Evolutionary conservation across 2,797 vertebrate genomes (phyloP).

Genomic region (Gobionotothen gibberifrons): DNA sequence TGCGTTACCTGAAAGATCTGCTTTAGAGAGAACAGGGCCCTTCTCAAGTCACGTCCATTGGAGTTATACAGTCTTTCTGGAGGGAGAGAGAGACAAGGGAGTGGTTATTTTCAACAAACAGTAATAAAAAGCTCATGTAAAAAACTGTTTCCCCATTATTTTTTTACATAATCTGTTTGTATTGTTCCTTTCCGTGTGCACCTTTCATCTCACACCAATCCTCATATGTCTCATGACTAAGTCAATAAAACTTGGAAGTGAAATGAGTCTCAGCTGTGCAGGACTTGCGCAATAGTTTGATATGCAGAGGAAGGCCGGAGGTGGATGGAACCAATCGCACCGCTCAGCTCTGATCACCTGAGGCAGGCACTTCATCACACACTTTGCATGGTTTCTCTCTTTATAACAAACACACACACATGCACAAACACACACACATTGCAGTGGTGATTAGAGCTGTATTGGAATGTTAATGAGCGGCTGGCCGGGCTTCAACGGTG

Average conservation of each 20-base stretch:
- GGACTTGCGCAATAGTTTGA: conserved; percentile 22
- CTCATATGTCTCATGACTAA: conserved; percentile 28
- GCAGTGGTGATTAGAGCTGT: conserved; percentile 68
- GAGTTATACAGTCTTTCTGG: conserved; percentile 96
- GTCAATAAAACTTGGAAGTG: conserved; percentile 55
- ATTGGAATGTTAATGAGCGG: conserved; percentile 82
- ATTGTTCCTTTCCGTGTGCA: background rate
- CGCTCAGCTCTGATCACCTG: conserved; percentile 47
- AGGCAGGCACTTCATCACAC: conserved; percentile 50
- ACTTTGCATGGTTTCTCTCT: conserved; percentile 48
- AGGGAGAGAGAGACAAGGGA: conserved; percentile 52
- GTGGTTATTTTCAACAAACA: conserved; percentile 8
- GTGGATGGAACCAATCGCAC: conserved; percentile 35
- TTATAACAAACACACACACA: background rate
- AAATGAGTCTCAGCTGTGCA: conserved; percentile 57
- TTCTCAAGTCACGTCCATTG: conserved; percentile 92
- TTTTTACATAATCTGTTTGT: background rate
- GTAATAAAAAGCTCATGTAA: background rate
- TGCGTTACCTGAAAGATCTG: conserved; percentile 95
- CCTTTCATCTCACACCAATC: conserved; percentile 31
- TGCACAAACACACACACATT: background rate
- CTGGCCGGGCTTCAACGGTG: conserved; percentile 68
- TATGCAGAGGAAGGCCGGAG: background rate
- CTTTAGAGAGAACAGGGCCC: conserved; percentile 95
- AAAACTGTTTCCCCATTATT: conserved; percentile 12